Evolutionary conservation across 2,113 vertebrate species (phyloP).

Genomic region (Ciconia stormi): DNA sequence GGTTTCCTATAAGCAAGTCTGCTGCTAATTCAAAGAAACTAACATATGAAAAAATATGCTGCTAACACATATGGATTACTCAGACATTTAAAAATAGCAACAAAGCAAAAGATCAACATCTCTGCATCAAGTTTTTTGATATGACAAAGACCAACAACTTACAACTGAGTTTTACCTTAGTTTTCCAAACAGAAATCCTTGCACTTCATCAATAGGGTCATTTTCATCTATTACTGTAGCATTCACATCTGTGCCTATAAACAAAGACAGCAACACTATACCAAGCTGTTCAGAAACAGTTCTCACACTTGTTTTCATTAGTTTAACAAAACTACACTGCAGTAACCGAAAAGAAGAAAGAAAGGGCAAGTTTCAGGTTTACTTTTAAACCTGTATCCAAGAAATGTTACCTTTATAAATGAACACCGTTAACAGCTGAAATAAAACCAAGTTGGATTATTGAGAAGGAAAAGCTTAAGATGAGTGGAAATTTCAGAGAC

Average conservation of each 20-base stretch:
- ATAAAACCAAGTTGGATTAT: neutral
- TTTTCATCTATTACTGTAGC: conserved; percentile 90
- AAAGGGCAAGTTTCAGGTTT: neutral
- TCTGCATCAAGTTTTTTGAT: neutral
- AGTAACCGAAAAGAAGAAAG: neutral
- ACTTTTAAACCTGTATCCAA: neutral
- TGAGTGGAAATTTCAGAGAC: neutral
- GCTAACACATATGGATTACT: neutral
- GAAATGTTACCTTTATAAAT: neutral
- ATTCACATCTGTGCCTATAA: conserved; percentile 85
- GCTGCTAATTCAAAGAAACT: neutral
- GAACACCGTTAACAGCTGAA: neutral
- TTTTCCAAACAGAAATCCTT: conserved; percentile 97
- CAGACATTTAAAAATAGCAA: neutral
- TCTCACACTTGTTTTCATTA: neutral
- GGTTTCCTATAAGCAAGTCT: neutral
- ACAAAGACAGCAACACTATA: conserved; percentile 1
- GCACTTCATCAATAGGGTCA: conserved; percentile 96
- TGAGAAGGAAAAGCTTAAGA: neutral
- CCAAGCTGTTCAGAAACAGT: neutral
- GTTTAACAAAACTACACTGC: neutral
- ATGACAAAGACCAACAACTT: neutral
- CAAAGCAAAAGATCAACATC: neutral
- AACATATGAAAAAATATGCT: neutral
- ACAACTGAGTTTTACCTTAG: conserved; percentile 81